Conservation (phyloP, 2,797 vertebrate species). For the Alectoris magna region DNA sequence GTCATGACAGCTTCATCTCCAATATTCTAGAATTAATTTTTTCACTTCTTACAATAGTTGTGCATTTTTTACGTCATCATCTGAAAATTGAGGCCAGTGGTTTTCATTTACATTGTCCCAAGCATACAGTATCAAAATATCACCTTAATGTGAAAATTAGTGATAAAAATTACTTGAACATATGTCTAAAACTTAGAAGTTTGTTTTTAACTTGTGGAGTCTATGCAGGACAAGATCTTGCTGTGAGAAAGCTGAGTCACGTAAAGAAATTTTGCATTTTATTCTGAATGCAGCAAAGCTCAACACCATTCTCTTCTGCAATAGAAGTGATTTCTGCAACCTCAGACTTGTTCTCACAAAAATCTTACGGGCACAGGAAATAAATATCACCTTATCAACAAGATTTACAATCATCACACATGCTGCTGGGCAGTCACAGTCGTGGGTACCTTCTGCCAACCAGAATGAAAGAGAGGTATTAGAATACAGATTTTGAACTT, state of each 20-base stretch:
- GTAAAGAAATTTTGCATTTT: neutral
- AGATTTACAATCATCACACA: neutral
- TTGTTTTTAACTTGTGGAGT: neutral
- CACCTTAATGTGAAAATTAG: neutral
- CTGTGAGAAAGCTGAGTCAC: neutral
- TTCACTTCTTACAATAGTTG: neutral
- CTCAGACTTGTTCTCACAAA: neutral
- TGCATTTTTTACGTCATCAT: neutral
- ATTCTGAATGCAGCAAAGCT: neutral
- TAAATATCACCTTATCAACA: neutral
- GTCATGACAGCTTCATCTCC: neutral
- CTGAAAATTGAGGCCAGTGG: neutral
- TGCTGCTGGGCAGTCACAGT: neutral
- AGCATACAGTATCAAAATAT: neutral
- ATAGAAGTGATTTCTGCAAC: neutral
- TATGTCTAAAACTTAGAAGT: neutral
- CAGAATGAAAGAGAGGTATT: neutral
- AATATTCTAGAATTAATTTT: neutral
- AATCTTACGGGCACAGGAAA: neutral
- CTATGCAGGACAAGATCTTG: neutral
- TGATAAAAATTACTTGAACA: neutral
- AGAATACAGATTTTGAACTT: neutral
- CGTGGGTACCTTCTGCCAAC: neutral
- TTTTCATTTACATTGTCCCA: neutral
- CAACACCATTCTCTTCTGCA: neutral